Evolutionary conservation across 2,888 invertebrate genomes (phyloP), one percentile per base, ranked within the genome.

Genomic region (Eupithecia centaureata): DNA sequence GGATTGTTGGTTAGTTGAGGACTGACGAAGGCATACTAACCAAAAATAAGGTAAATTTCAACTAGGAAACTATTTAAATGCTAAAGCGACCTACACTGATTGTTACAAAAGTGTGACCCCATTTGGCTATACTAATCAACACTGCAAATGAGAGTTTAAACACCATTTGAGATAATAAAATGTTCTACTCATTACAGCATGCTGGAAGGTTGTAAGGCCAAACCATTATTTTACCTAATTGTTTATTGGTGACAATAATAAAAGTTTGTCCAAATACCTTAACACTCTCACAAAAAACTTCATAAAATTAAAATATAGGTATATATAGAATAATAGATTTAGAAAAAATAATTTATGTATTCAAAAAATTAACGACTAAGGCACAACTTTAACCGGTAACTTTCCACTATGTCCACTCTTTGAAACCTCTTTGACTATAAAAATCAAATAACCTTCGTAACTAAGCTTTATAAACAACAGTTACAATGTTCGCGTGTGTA

Each of bases 1-100:
- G 91, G 87, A 90, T 89, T 87, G 88, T 84, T 81, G 75, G 81
- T 81, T 82, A 83, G 80, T 78, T 78, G 78, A 84, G 85, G 82
- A 82, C 80, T 79, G 79, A 66, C 63, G 58, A 27, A 51, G 38
- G 15, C 63, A 58, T 57, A 27, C 61, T 61, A 66, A 63, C 13
- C 30, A 18, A 56, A 56, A 56, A 30, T 10, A n/a, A 52, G 25
- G 27, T 27, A 10, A 10, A 27, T 15, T 42, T 18, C n/a, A 42
- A 42, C 18, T n/a, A 38, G 38, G 10, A 42, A 42, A 18, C 2
- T 38, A 7, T 18, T n/a, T n/a, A 5, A 42, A 51, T 13, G 13
- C 13, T 25, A 25, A 47, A 38, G 38, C 5, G n/a, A 22, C 3
- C 4, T 25, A 25, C 13, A 51, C 42, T 18, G 27, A 27, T 52